phyloP scores from a whole-genome alignment of 2,113 vertebrate genomes.

The Rousettus leschenaultii region DNA sequence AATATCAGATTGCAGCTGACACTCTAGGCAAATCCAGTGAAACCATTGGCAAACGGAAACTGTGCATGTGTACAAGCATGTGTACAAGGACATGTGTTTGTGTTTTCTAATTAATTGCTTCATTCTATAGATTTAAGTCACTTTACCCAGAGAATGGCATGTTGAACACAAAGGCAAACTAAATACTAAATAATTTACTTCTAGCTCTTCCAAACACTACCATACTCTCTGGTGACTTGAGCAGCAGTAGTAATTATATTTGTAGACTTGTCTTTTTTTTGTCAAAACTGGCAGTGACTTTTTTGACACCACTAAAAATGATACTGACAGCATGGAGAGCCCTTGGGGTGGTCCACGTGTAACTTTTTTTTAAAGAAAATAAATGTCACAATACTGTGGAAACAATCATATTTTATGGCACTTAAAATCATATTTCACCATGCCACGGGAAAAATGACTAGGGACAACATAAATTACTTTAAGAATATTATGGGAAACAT shows the following conservation, averaged over 20 bases:
- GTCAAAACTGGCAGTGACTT: constrained; percentile 45
- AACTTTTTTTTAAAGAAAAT: constrained; percentile 8
- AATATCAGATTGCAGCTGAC: not conserved
- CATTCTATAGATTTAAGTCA: not conserved
- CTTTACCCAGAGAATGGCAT: not conserved
- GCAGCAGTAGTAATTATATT: constrained; percentile 20
- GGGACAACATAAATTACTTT: constrained; percentile 10
- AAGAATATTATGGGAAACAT: constrained; percentile 11
- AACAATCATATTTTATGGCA: constrained; percentile 40
- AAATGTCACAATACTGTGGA: constrained; percentile 39
- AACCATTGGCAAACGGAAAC: not conserved
- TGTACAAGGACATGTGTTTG: not conserved
- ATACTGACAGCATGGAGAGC: constrained; percentile 21
- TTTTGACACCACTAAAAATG: constrained; percentile 49
- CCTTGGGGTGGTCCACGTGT: not conserved
- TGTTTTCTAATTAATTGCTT: not conserved
- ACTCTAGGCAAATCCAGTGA: not conserved
- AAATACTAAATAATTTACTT: constrained; percentile 40
- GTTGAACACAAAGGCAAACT: not conserved
- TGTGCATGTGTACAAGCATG: not conserved
- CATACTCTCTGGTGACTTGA: not conserved
- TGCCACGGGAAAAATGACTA: constrained; percentile 49
- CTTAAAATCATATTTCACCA: constrained; percentile 24
- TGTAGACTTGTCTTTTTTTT: constrained; percentile 16
- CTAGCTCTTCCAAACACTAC: not conserved